Base-by-base conservation (phyloP, 1,140 invertebrate genomes). In the Psix sp. region DNA sequence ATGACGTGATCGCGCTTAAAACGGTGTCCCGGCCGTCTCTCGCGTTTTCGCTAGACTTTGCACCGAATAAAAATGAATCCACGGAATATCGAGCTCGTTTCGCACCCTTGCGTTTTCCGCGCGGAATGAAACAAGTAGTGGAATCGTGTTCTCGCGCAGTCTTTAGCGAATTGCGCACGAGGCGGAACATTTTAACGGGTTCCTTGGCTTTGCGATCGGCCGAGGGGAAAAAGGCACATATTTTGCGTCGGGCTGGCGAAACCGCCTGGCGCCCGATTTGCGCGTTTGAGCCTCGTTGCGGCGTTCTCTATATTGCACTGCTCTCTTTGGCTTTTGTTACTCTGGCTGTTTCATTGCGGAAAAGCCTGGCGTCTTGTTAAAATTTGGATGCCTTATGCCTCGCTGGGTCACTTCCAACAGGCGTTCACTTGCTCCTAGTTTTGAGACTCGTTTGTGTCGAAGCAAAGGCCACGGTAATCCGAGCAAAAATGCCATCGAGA, bases 81-180 rank as follows among this genome's bases (percentile, higher is more conserved):
- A n/a, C n/a, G n/a, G n/a, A n/a, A n/a, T 76, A 72, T 49, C 70
- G 74, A 67, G 72, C 62, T 75, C 71, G n/a, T n/a, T 80, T 78
- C 70, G 72, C 80, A 57, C 24, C 49, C 68, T 65, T 66, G 65
- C 51, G 68, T 79, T 77, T 82, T 81, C 78, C 78, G 68, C 67
- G 74, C 75, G 74, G 63, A 57, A 65, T 74, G 56, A 66, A 77
- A 66, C 52, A 57, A 56, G 54, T 52, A 40, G 21, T 36, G 26
- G 62, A 75, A 70, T 75, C 62, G 46, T 80, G 74, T 77, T 78
- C 75, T 73, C 77, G 80, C 77, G 73, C 66, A 77, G 81, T 71
- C 78, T 77, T 80, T 81, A 80, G 81, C 80, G 82, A 82, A 82
- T 82, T 83, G 81, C 81, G 81, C 81, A 83, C n/a, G n/a, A 78